phyloP scores from a whole-genome alignment of 1,140 invertebrate species.

The Drosophila pseudoananassae region DNA sequence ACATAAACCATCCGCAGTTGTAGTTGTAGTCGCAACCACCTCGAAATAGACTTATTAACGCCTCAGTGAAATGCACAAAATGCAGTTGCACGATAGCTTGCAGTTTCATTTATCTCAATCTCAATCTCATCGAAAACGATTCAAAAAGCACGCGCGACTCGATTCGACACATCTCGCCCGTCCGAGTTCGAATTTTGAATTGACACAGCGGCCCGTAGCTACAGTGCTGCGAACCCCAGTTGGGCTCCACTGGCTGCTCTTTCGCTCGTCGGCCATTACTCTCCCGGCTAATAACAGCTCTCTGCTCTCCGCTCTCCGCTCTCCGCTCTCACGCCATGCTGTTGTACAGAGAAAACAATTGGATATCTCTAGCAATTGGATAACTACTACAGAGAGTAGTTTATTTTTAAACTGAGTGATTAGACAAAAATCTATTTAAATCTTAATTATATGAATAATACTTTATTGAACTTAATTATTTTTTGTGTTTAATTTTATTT shows the following conservation, averaged over 20 bases:
- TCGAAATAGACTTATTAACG: neutral
- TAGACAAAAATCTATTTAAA: too few species aligned
- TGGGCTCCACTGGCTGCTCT: neutral
- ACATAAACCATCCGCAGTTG: neutral
- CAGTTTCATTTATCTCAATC: neutral
- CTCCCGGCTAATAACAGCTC: neutral
- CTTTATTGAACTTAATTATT: too few species aligned
- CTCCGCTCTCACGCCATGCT: neutral
- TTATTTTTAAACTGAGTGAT: too few species aligned
- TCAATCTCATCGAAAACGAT: neutral
- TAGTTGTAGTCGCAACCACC: neutral
- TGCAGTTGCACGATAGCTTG: neutral
- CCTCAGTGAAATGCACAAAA: neutral
- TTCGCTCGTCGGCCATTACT: neutral
- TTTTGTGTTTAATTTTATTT: neutral
- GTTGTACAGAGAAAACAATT: too few species aligned
- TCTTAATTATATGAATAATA: too few species aligned
- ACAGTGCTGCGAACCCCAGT: neutral
- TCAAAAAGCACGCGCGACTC: neutral
- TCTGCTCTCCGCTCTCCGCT: too few species aligned
- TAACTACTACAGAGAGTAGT: too few species aligned
- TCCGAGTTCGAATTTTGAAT: slow-evolving; percentile 3
- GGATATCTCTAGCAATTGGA: too few species aligned
- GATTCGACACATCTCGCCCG: neutral
- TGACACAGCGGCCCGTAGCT: neutral